Base-by-base conservation (phyloP, 2,113 vertebrate genomes). In the Tiliqua scincoides region DNA sequence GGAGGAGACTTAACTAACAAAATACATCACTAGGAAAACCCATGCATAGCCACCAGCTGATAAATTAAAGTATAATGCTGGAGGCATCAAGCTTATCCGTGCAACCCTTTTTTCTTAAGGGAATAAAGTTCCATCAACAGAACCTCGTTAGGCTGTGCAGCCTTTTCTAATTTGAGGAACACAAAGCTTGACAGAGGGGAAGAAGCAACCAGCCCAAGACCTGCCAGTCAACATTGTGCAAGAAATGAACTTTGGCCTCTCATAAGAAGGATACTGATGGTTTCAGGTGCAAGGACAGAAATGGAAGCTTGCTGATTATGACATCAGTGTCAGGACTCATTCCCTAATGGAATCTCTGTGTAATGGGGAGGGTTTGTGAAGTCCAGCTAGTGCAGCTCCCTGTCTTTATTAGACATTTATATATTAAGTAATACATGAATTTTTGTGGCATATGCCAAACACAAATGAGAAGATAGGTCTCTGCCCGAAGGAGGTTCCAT, bases 251-350 rank as follows among this genome's bases (percentile, higher is more conserved):
- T 93, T 85, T 91, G 94, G 92, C 94, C 88, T 2, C 54, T 23
- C 0, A 43, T 82, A 88, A 95, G 94, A 95, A 94, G 92, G 93
- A 65, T 0, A 1, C 18, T 0, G 8, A 95, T 95, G 94, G 94
- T 95, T 95, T 86, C 35, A 0, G 2, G 54, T 0, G 43, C 0
- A 6, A 83, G 86, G 73, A 83, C 23, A 83, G 88, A 75, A 87
- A 78, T 75, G 93, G 91, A 80, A 62, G 78, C 10, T 91, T 54
- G 27, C 65, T 93, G 43, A 91, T 91, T 89, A 94, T 48, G 89
- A 82, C 93, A 92, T 94, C 93, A 92, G 82, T 87, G 93, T 91
- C 93, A 93, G 88, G 67, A 40, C 91, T 54, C 83, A 71, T 79
- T 40, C 83, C 81, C 89, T 3, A 65, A 0, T 61, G 3, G 83